Conservation (phyloP, 2,797 vertebrate species). For the Smutsia gigantea region DNA sequence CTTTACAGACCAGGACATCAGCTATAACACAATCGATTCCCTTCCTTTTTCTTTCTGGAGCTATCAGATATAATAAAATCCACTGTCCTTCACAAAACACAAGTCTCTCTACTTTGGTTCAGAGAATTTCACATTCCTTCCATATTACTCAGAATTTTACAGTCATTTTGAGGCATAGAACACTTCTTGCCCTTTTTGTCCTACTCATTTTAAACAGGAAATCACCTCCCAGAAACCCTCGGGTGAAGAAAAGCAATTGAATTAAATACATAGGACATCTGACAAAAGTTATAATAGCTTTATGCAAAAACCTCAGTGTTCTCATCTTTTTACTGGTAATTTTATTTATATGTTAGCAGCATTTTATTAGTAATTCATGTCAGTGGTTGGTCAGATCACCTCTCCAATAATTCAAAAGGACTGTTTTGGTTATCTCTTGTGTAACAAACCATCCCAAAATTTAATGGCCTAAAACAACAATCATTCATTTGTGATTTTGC, state of each 20-base stretch:
- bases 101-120: neutral
- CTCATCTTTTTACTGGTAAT: neutral
- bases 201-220: conserved; percentile 64
- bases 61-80: neutral
- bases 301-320: neutral
- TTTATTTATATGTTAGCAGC: neutral
- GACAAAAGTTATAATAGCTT: neutral
- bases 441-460: neutral
- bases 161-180: neutral
- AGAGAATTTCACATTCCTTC: conserved; percentile 46
- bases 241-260: conserved; percentile 34
- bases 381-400: neutral
- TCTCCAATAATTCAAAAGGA: neutral
- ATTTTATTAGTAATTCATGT: neutral
- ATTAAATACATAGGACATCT: neutral
- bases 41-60: neutral
- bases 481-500: neutral
- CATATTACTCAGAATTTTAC: neutral
- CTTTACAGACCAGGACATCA: neutral
- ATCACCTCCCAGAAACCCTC: neutral
- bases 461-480: neutral
- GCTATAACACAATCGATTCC: neutral
- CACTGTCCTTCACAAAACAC: neutral
- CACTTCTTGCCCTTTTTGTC: neutral
- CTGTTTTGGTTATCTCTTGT: neutral